Evolutionary conservation across 2,888 invertebrate genomes (phyloP).

Genomic region (Calameuta idolon): DNA sequence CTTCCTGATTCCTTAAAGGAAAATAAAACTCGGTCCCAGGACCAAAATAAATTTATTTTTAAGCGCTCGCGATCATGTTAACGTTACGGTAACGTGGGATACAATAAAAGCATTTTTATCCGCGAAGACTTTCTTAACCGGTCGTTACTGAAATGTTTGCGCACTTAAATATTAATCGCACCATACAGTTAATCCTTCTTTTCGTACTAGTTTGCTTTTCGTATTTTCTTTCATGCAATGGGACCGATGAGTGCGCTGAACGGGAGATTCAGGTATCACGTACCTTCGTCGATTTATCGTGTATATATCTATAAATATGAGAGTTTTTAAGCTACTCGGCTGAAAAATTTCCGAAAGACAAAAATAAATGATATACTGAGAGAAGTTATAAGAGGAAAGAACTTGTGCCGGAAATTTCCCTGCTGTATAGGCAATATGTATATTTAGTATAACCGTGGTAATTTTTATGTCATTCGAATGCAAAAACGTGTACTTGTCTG

Average conservation of each 20-base stretch:
- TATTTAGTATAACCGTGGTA: constrained; percentile 1
- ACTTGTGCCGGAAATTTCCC: background rate
- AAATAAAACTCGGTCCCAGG: background rate
- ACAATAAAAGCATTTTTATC: background rate
- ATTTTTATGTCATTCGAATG: constrained; percentile 1
- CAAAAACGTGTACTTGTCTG: background rate
- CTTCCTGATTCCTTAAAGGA: background rate
- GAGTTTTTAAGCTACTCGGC: background rate
- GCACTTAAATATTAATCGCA: background rate
- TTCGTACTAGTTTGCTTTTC: background rate
- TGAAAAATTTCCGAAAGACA: background rate
- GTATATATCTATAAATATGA: constrained; percentile 7
- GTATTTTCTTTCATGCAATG: background rate
- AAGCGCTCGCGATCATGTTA: background rate
- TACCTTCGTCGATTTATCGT: background rate
- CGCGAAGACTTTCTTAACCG: background rate
- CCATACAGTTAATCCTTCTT: background rate
- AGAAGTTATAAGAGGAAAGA: background rate
- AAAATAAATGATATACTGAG: background rate
- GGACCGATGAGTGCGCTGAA: background rate
- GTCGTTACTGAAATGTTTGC: background rate
- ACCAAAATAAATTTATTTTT: background rate
- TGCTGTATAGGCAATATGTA: background rate
- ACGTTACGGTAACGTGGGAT: background rate
- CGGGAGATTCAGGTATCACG: background rate